A percentile compares a stretch with the other conserved stretches of the same genome.
Evolutionary conservation across 2,113 vertebrate species (phyloP).

Genomic region (Pica pica): DNA sequence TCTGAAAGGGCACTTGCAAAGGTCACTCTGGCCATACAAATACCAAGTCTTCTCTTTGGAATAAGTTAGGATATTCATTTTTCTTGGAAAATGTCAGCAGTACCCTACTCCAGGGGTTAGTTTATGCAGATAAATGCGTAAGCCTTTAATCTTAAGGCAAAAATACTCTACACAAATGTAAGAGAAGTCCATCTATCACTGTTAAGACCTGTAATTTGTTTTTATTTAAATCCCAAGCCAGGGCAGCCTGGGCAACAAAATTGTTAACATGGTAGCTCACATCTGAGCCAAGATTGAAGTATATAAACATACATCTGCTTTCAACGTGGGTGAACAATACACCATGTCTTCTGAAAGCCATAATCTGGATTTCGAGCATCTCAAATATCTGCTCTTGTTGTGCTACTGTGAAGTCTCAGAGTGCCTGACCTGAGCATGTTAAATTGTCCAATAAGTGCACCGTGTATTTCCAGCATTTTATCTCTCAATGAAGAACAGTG

Average conservation of each 20-base stretch:
- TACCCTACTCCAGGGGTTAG: conserved; percentile 82
- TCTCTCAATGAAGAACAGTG: conserved; percentile 39
- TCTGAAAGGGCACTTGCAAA: conserved; percentile 93
- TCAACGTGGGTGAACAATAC: conserved; percentile 47
- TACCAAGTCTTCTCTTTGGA: conserved; percentile 90
- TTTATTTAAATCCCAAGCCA: conserved; percentile 81
- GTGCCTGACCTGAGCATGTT: neutral
- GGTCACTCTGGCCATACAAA: conserved; percentile 95
- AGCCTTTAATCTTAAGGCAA: conserved; percentile 82
- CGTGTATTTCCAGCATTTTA: conserved; percentile 17
- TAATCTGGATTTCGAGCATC: conserved; percentile 19
- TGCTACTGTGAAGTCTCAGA: conserved; percentile 8
- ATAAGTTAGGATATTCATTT: conserved; percentile 95
- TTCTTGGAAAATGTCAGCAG: conserved; percentile 91
- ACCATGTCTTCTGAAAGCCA: neutral
- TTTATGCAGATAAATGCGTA: conserved; percentile 87
- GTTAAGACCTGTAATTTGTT: conserved; percentile 83
- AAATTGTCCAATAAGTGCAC: conserved; percentile 2
- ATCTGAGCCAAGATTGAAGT: conserved; percentile 68
- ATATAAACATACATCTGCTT: conserved; percentile 42
- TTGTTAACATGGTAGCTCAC: conserved; percentile 67
- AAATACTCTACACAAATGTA: conserved; percentile 74
- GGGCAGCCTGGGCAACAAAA: conserved; percentile 66
- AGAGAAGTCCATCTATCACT: conserved; percentile 82
- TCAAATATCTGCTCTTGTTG: conserved; percentile 19